A percentile compares a stretch with the other conserved stretches of the same genome.
These are phyloP conservation scores for Platyura marginata DNA, from an alignment of 1,140 invertebrate species.

Conservation along the genomic window DNA sequence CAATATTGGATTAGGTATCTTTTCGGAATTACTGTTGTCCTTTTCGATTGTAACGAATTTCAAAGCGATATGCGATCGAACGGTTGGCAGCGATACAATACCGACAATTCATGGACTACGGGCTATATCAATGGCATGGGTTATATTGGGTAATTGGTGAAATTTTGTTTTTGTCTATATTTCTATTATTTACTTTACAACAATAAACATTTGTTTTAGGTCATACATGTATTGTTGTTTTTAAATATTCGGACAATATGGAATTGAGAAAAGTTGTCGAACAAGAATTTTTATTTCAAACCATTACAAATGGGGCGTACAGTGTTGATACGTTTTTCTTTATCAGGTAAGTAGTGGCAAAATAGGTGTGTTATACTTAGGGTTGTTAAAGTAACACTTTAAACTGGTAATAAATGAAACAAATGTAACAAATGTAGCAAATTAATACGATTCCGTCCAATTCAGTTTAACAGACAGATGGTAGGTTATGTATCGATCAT, in stretches of 20 bases:
- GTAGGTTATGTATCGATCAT: too few species aligned
- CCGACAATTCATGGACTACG: constrained; percentile 64
- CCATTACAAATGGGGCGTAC: constrained; percentile 69
- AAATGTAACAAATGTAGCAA: too few species aligned
- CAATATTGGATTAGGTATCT: constrained; percentile 27
- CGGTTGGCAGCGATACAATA: constrained; percentile 61
- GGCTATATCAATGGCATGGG: constrained; percentile 80
- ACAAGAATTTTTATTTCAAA: constrained; percentile 63
- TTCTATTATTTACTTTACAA: neutral
- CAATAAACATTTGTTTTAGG: constrained; percentile 14
- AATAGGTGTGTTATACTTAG: too few species aligned
- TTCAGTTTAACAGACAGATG: too few species aligned
- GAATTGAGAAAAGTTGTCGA: constrained; percentile 57
- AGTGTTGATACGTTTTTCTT: constrained; percentile 89
- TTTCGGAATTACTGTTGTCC: constrained; percentile 52
- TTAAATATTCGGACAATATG: constrained; percentile 74
- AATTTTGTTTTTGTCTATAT: neutral
- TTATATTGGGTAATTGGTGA: constrained; percentile 44
- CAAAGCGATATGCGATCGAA: constrained; percentile 54
- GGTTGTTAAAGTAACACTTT: too few species aligned
- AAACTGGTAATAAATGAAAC: too few species aligned
- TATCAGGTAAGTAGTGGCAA: constrained; percentile 44
- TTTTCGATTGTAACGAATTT: constrained; percentile 60
- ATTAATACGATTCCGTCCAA: too few species aligned
- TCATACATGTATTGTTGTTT: constrained; percentile 68